Base-by-base conservation (phyloP, 1,140 invertebrate species). In the Danaus plexippus region DNA sequence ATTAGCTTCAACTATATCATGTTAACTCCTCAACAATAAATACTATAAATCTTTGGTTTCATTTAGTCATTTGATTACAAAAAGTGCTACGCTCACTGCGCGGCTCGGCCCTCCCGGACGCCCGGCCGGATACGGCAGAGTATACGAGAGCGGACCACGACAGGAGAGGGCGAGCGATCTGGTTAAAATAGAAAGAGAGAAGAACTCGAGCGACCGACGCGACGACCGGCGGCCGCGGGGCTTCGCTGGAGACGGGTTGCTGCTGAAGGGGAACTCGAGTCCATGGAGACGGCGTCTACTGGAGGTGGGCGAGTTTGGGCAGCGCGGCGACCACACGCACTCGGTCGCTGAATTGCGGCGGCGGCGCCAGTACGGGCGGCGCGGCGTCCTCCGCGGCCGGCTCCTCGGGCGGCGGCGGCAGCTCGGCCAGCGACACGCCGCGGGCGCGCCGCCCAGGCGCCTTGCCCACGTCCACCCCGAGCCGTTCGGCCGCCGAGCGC, bases 331-430 rank as follows among this genome's bases (percentile, higher is more conserved):
- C 93, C 57, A 95, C 94, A 60, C 94, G 90, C 11, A 94, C 93
- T 57, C 91, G 88, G 69, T 92, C 92, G 75, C 90, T 91, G 73
- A 93, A 92, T 77, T 93, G 92, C 11, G 92, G 92, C n/a, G 91
- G 92, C 60, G 89, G 92, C 41, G 91, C 92, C 52, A 92, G 88
- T 55, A 90, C 88, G 80, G 57, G 83, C 81, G 58, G 76, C 80
- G 42, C 70, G 47, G 72, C 18, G 47, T 47, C 64, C 57, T 74
- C 78, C 54, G 61, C 92, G 10, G 90, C 88, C 52, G 94, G 92
- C 54, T 91, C 91, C 75, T 95, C 94, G 42, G 95, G 89, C 4
- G 94, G 94, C 13, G 94, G 94, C 44, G 94, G 95, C 45, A 96
- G 81, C 71, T 94, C 93, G 8, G 93, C 92, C 40, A 96, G 80